Evolutionary conservation across 2,888 invertebrate species (phyloP).

Genomic region (Eupeodes luniger): DNA sequence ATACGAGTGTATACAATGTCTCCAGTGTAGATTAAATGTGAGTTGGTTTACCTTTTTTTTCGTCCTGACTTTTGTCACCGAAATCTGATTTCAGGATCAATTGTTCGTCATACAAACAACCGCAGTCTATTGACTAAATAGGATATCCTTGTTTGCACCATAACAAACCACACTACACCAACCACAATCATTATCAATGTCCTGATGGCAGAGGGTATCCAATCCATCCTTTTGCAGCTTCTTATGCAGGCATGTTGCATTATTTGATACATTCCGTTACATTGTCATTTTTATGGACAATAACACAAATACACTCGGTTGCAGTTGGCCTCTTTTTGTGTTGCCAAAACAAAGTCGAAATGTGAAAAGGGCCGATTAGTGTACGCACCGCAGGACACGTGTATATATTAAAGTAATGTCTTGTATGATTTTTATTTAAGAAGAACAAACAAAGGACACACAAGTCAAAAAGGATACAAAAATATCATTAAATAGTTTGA

Average conservation of each 20-base stretch:
- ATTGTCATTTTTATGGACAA: slow-evolving; percentile 50
- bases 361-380: slow-evolving; percentile 70
- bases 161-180: slow-evolving; percentile 3
- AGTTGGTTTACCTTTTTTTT: slow-evolving; percentile 44
- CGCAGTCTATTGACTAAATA: slow-evolving; percentile 41
- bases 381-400: slow-evolving; percentile 74
- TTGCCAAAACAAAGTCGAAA: slow-evolving; percentile 70
- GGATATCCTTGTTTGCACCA: slow-evolving; percentile 62
- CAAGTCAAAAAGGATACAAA: not conserved
- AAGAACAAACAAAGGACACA: slow-evolving; percentile 29
- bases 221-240: slow-evolving; percentile 63
- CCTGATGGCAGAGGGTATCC: slow-evolving; percentile 26
- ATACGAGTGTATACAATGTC: not conserved
- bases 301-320: slow-evolving; percentile 39
- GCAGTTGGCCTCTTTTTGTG: slow-evolving; percentile 66
- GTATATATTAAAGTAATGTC: slow-evolving; percentile 43
- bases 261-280: slow-evolving; percentile 39
- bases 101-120: slow-evolving; percentile 56
- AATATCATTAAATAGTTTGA: slow-evolving; percentile 31
- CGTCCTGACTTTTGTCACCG: slow-evolving; percentile 70
- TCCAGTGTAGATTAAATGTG: slow-evolving; percentile 34
- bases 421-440: slow-evolving; percentile 35
- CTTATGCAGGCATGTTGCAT: slow-evolving; percentile 69
- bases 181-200: slow-evolving; percentile 45
- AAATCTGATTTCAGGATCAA: slow-evolving; percentile 66